Evolutionary conservation across 2,888 invertebrate genomes (phyloP).

Genomic region (Drosophila merina): DNA sequence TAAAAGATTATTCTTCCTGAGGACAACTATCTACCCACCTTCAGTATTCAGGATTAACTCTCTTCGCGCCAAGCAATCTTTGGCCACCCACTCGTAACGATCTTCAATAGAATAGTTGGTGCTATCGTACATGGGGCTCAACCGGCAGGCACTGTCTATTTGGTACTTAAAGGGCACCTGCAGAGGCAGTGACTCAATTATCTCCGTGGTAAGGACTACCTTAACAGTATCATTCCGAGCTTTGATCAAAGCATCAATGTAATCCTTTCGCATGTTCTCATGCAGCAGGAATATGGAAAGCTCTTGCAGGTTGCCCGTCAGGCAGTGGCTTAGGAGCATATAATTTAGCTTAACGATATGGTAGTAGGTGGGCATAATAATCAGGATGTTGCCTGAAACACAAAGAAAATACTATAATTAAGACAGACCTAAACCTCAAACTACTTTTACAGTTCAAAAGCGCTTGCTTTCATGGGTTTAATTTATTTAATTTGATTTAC

Average conservation of each 20-base stretch:
- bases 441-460: neutral
- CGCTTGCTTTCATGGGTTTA: conserved; percentile 9
- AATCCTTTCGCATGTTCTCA: conserved; percentile 43
- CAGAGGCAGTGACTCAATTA: conserved; percentile 54
- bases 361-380: conserved; percentile 58
- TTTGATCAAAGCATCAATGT: conserved; percentile 36
- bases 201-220: conserved; percentile 56
- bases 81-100: conserved; percentile 55
- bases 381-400: conserved; percentile 61
- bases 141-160: conserved; percentile 59
- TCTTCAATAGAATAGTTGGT: conserved; percentile 36
- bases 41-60: conserved; percentile 39
- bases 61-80: conserved; percentile 51
- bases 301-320: conserved; percentile 47
- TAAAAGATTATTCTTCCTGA: neutral
- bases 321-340: conserved; percentile 52
- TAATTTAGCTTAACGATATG: conserved; percentile 67
- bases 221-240: conserved; percentile 21
- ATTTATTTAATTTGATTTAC: conserved; percentile 43
- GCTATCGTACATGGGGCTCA: conserved; percentile 31
- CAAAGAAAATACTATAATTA: neutral
- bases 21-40: conserved; percentile 35
- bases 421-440: neutral
- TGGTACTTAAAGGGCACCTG: conserved; percentile 54
- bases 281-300: conserved; percentile 51